Evolutionary conservation across 2,888 invertebrate genomes (phyloP).

Genomic region (Epinotia demarniana): DNA sequence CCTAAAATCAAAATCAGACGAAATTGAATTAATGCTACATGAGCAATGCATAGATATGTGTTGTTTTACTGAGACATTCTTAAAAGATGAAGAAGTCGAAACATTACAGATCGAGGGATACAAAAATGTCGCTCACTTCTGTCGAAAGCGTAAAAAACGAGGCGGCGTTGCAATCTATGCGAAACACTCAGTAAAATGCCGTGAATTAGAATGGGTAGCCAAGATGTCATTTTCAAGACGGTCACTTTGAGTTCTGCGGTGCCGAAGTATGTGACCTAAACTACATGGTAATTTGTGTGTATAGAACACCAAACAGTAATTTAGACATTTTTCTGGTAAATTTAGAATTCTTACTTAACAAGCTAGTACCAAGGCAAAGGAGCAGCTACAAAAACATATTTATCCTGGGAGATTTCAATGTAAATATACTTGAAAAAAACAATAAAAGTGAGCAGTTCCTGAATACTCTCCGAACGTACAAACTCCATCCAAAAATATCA

Average conservation of each 20-base stretch:
- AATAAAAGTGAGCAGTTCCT: not conserved
- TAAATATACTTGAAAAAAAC: too few species aligned
- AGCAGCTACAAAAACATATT: too few species aligned
- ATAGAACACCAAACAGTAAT: not conserved
- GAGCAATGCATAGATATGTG: slow-evolving; percentile 1
- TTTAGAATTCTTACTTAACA: too few species aligned
- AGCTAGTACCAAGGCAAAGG: too few species aligned
- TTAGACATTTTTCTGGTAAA: too few species aligned
- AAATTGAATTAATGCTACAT: slow-evolving; percentile 7
- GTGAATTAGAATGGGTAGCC: slow-evolving; percentile 1
- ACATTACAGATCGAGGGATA: slow-evolving; percentile 6
- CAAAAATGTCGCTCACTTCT: slow-evolving; percentile 8
- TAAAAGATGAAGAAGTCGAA: slow-evolving; percentile 10
- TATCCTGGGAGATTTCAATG: too few species aligned
- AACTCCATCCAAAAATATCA: not conserved
- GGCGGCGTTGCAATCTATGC: slow-evolving; percentile 19
- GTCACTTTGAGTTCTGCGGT: slow-evolving; percentile 13
- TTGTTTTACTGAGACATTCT: slow-evolving; percentile 18
- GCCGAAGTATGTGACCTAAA: not conserved
- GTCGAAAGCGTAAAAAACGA: not conserved
- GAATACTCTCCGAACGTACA: not conserved
- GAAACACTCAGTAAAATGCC: not conserved
- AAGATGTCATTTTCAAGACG: slow-evolving; percentile 14
- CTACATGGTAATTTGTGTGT: too few species aligned
- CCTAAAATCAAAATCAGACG: slow-evolving; percentile 11